phyloP scores from a whole-genome alignment of 2,888 invertebrate species.

The Globia sparganii region DNA sequence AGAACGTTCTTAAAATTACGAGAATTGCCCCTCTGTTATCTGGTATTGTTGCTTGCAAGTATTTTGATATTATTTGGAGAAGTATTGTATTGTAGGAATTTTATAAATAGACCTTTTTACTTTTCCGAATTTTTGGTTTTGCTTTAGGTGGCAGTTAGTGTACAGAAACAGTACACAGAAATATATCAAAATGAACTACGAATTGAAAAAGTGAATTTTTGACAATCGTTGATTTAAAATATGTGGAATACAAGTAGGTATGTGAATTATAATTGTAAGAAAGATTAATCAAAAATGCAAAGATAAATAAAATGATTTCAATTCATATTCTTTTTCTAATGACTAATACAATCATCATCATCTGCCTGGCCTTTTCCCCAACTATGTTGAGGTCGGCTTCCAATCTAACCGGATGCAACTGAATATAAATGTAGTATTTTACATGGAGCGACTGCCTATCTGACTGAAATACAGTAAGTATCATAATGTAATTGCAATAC shows the following conservation, averaged over 20 bases:
- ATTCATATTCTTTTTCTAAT: background rate
- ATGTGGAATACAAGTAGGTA: no score
- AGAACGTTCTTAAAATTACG: no score
- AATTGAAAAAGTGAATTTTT: background rate
- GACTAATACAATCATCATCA: background rate
- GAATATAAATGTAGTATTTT: background rate
- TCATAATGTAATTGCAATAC: background rate
- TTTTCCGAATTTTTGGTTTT: background rate
- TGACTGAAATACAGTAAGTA: background rate
- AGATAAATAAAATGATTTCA: background rate
- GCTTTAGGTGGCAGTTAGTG: background rate
- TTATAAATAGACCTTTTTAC: background rate
- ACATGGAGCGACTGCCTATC: background rate
- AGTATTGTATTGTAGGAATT: background rate
- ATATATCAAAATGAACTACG: background rate
- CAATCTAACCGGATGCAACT: background rate
- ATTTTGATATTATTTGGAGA: constrained; percentile 17
- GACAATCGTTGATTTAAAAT: no score
- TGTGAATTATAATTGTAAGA: no score
- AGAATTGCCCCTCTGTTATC: no score
- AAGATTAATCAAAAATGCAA: background rate
- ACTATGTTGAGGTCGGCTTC: background rate
- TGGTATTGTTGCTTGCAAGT: constrained; percentile 22
- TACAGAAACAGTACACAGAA: no score
- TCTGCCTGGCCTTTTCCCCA: background rate